Conservation (phyloP, 2,888 invertebrate genomes). For the Heliconius erato region DNA sequence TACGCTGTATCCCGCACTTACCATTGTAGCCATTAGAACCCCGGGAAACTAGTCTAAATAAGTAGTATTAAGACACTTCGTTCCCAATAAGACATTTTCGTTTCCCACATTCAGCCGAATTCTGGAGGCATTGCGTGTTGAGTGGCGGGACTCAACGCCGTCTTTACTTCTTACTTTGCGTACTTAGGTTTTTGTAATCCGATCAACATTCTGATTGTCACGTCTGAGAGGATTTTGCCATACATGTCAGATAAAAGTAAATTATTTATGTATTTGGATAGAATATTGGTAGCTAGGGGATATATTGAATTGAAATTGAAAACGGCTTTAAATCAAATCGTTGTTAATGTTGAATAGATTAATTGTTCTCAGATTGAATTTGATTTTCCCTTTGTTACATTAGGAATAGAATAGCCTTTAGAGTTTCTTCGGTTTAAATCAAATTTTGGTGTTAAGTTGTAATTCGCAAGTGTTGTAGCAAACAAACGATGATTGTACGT, state of each 20-base stretch:
- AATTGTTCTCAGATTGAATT: not conserved
- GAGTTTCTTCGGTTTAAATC: not conserved
- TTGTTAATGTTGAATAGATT: not conserved
- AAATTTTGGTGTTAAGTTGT: not conserved
- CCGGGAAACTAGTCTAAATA: too few relatives aligned
- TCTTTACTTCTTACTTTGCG: not conserved
- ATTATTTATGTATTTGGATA: not conserved
- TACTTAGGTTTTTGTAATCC: not conserved
- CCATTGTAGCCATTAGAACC: too few relatives aligned
- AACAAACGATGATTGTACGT: not conserved
- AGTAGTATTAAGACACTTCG: too few relatives aligned
- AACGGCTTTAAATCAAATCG: not conserved
- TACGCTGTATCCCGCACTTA: too few relatives aligned
- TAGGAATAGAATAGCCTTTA: not conserved
- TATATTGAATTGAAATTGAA: not conserved
- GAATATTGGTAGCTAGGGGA: not conserved
- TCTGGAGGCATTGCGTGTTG: too few relatives aligned
- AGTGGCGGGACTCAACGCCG: too few relatives aligned
- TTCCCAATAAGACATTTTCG: too few relatives aligned
- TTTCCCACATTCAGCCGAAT: too few relatives aligned
- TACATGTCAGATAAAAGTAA: not conserved
- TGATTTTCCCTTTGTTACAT: not conserved
- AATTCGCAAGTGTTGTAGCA: not conserved
- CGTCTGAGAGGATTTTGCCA: not conserved
- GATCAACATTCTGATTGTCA: not conserved